Base-by-base conservation (phyloP, 1,140 invertebrate genomes). In the Caenorhabditis briggsae region DNA sequence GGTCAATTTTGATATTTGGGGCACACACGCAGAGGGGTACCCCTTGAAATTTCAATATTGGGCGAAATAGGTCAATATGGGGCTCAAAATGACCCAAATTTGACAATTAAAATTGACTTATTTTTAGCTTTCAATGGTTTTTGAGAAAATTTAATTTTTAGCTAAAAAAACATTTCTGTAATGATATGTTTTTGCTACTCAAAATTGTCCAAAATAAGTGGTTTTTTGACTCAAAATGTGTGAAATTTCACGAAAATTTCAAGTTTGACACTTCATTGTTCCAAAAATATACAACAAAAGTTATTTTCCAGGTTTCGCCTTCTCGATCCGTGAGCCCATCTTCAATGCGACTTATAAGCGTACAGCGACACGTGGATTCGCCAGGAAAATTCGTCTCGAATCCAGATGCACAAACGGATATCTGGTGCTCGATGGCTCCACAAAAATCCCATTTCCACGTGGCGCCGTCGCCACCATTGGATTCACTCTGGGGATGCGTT, bases 351-450 rank as follows among this genome's bases (percentile, higher is more conserved):
- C 90, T 12, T 91, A 89, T 59, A 85, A 91, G 56, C 87, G 87
- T 90, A 89, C 89, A 87, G 89, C 92, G 14, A 92, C 93, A 7
- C 90, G 94, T 56, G 94, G 94, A 65, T 94, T 93, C 91, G 93
- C 93, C 25, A 91, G 93, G 53, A 88, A 86, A 55, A 94, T 98
- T 25, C 94, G 94, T 83, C 94, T 98, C 0, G 94, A 95, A 90
- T 98, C 97, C 1, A 94, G 96, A 84, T 99, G 97, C 94, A 96
- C 95, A 88, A 96, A 99, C 93, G 97, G 96, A 0, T 95, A 95
- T 91, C 93, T 99, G 14, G 97, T 98, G 0, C 95, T 99, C n/a
- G 98, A 99, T 93, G 97, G 97, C 23, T 96, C 96, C 82, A 95
- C 97, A 11, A 96, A 96, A 0, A 97, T 96, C 91, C 95, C 95